phyloP scores from a whole-genome alignment of 2,888 invertebrate species.

The Coenonympha glycerion region DNA sequence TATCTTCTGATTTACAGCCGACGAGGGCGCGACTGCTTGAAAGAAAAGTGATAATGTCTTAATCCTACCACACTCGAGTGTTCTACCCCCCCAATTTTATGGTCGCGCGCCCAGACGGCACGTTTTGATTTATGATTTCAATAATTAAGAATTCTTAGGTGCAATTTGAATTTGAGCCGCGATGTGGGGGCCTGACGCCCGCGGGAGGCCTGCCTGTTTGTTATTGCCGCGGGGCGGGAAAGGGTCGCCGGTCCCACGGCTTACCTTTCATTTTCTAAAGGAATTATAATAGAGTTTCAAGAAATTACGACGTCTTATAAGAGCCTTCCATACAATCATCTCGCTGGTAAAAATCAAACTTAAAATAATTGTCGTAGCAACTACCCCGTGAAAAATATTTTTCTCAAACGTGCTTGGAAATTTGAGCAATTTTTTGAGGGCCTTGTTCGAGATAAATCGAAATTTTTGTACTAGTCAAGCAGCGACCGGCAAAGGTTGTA shows the following conservation, averaged over 20 bases:
- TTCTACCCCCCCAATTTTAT: constrained; percentile 64
- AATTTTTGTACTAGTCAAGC: too few relatives aligned
- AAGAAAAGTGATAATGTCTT: constrained; percentile 82
- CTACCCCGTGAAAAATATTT: too few relatives aligned
- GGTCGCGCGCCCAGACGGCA: constrained; percentile 72
- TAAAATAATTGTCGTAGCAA: neutral
- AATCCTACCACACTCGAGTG: constrained; percentile 77
- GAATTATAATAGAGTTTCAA: constrained; percentile 57
- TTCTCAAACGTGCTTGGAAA: too few relatives aligned
- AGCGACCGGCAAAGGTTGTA: too few relatives aligned
- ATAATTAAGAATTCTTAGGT: constrained; percentile 77
- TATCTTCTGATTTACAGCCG: constrained; percentile 75
- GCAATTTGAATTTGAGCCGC: constrained; percentile 73
- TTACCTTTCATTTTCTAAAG: constrained; percentile 61
- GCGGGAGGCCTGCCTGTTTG: constrained; percentile 71
- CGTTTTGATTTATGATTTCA: constrained; percentile 76
- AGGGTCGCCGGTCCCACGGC: constrained; percentile 59
- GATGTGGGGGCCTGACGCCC: constrained; percentile 58
- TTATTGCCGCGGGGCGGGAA: constrained; percentile 65
- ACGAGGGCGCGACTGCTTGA: constrained; percentile 68
- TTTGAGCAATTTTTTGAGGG: too few relatives aligned
- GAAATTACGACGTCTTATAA: constrained; percentile 52
- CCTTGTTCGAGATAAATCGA: too few relatives aligned
- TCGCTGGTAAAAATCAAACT: neutral
- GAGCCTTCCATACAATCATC: constrained; percentile 8